Evolutionary conservation across 2,888 invertebrate genomes (phyloP).

Genomic region (Drosophila picticornis): DNA sequence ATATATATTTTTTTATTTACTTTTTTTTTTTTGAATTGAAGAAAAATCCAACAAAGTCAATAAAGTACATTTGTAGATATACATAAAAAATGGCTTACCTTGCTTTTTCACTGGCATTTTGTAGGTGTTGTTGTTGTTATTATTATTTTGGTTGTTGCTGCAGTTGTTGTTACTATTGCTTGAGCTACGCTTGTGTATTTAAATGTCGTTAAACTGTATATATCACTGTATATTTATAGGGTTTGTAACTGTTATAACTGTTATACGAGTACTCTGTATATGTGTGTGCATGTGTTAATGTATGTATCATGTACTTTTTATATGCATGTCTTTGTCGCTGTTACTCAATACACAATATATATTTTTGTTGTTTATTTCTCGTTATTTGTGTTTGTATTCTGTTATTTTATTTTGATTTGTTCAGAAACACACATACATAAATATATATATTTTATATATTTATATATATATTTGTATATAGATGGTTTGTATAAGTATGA

Average conservation of each 20-base stretch:
- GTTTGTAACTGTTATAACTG: slow-evolving; percentile 9
- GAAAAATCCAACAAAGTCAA: background rate
- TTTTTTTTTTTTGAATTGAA: background rate
- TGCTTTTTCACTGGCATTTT: slow-evolving; percentile 76
- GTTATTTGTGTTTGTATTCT: slow-evolving; percentile 5
- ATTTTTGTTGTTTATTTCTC: background rate
- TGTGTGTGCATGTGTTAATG: background rate
- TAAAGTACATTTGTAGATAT: background rate
- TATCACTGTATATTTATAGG: slow-evolving; percentile 26
- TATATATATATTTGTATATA: background rate
- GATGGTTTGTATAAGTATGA: background rate
- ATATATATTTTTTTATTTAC: background rate
- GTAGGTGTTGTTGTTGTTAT: slow-evolving; percentile 37
- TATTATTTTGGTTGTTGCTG: background rate
- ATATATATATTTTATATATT: background rate
- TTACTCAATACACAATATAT: background rate
- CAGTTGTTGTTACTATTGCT: slow-evolving; percentile 15
- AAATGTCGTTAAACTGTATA: slow-evolving; percentile 53
- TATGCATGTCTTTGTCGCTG: slow-evolving; percentile 3
- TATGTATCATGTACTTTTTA: background rate
- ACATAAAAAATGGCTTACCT: slow-evolving; percentile 58
- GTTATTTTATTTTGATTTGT: slow-evolving; percentile 19
- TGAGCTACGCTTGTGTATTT: slow-evolving; percentile 45
- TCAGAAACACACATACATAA: background rate
- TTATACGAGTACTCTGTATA: slow-evolving; percentile 4